A percentile compares a stretch with the other conserved stretches of the same genome.
Conservation (phyloP, 2,113 vertebrate genomes). For the Gymnobelideus leadbeateri region DNA sequence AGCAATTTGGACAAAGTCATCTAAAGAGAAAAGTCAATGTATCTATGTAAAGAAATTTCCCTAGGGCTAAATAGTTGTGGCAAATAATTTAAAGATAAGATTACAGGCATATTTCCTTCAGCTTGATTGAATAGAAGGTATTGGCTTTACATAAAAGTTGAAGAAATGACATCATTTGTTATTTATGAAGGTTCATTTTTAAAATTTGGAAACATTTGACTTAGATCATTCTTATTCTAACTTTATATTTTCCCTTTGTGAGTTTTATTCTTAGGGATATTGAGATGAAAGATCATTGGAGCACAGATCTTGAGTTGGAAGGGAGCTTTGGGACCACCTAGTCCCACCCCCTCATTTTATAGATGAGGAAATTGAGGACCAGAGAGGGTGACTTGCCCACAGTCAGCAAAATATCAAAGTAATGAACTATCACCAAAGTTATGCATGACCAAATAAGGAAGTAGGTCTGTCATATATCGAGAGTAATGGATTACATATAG, state of each 20-base stretch:
- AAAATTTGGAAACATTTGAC: not conserved
- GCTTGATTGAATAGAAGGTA: constrained; percentile 7
- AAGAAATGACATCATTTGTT: too few species aligned
- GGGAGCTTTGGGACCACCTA: accelerated
- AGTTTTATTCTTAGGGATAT: constrained; percentile 64
- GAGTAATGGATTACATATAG: not conserved
- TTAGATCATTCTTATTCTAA: not conserved
- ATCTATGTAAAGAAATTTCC: not conserved
- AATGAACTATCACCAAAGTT: not conserved
- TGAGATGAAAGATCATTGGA: constrained; percentile 4
- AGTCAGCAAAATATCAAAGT: not conserved
- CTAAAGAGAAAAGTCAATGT: not conserved
- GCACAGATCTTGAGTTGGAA: constrained; percentile 61
- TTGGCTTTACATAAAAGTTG: not conserved
- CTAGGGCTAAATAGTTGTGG: not conserved
- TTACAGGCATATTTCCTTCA: not conserved
- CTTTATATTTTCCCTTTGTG: constrained; percentile 29
- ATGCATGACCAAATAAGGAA: not conserved
- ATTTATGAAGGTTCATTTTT: not conserved
- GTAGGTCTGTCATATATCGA: not conserved
- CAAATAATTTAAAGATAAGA: not conserved
- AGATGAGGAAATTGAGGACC: not conserved
- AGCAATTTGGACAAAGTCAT: not conserved
- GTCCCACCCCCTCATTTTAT: not conserved
- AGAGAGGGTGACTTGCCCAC: not conserved